A percentile compares a stretch with the other conserved stretches of the same genome.
Conservation (phyloP, 1,140 invertebrate genomes). For the Elymnias hypermnestra region DNA sequence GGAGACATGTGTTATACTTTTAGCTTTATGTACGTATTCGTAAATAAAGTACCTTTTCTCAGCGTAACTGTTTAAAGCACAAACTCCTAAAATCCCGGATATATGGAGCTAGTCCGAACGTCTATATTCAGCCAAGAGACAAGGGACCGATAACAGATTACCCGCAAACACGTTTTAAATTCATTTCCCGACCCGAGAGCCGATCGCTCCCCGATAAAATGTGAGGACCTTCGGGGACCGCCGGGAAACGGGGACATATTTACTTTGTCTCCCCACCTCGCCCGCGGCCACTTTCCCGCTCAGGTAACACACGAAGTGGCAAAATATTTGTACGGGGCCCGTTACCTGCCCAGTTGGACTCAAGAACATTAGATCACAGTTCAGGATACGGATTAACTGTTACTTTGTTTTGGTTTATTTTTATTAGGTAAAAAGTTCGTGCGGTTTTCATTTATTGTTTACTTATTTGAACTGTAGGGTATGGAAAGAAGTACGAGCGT, state of each 20-base stretch:
- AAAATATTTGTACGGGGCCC: slow-evolving; percentile 67
- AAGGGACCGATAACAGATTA: slow-evolving; percentile 76
- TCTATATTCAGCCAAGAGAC: slow-evolving; percentile 70
- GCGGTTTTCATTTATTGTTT: too few species aligned
- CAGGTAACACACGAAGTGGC: slow-evolving; percentile 68
- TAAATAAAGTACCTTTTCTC: slow-evolving; percentile 7
- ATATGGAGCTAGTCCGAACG: slow-evolving; percentile 55
- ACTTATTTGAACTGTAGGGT: too few species aligned
- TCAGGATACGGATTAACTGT: slow-evolving; percentile 2
- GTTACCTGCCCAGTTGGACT: slow-evolving; percentile 59
- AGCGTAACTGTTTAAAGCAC: slow-evolving; percentile 10
- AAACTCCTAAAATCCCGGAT: slow-evolving; percentile 45
- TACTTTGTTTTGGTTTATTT: not conserved
- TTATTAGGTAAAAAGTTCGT: too few species aligned
- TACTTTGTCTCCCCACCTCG: slow-evolving; percentile 68
- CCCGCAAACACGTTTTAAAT: slow-evolving; percentile 76
- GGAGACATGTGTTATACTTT: too few species aligned
- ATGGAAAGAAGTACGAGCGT: too few species aligned
- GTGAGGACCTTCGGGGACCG: slow-evolving; percentile 48
- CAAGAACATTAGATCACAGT: slow-evolving; percentile 17
- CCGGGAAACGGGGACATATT: slow-evolving; percentile 70
- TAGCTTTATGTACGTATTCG: too few species aligned
- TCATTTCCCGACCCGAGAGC: slow-evolving; percentile 72
- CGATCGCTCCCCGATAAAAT: slow-evolving; percentile 74
- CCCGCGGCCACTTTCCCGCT: slow-evolving; percentile 63